Evolutionary conservation across 2,888 invertebrate genomes (phyloP), one percentile per base, ranked within the genome.

Genomic region (Pandemis corylana): DNA sequence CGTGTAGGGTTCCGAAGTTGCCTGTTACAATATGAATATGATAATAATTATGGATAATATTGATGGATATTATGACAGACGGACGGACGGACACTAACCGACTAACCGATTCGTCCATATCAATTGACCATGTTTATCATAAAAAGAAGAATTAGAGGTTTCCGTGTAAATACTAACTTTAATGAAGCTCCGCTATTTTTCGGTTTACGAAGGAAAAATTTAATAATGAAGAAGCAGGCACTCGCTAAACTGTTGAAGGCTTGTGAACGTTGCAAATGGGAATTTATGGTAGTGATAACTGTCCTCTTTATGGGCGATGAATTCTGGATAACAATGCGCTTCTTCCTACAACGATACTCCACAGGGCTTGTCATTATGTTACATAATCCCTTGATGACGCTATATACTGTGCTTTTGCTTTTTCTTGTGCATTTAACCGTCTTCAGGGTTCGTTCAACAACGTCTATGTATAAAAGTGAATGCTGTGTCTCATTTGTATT

Each of bases 241-340:
- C 10, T 15, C 20, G 36, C 66, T 51, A 36, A 36, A 49, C 65
- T 66, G 64, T 64, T 53, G 66, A 42, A 51, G 12, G 28, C 15
- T 51, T 72, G 49, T 10, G 53, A 68, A 68, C 51, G 61, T 51
- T 53, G 44, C 53, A 68, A 44, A 51, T 28, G 44, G 44, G 62
- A 28, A 68, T 72, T 44, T 59, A 73, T 73, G 68, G 59, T 9
- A 59, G 73, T 68, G 68, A 68, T 73, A 68, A 73, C 64, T 73
- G 73, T 73, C 68, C 64, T 69, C 69, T 73, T 73, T 63, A 73
- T 69, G 73, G 68, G 56, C 73, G 64, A 69, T 73, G 64, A 73
- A 73, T 73, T 68, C 46, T 46, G 56, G 72, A 64, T 64, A 73
- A 73, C 56, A 73, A 73, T 63, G 68, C 64, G 68, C 73, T 68